phyloP scores from a whole-genome alignment of 1,140 invertebrate species.

The Aphaenogaster rudis region DNA sequence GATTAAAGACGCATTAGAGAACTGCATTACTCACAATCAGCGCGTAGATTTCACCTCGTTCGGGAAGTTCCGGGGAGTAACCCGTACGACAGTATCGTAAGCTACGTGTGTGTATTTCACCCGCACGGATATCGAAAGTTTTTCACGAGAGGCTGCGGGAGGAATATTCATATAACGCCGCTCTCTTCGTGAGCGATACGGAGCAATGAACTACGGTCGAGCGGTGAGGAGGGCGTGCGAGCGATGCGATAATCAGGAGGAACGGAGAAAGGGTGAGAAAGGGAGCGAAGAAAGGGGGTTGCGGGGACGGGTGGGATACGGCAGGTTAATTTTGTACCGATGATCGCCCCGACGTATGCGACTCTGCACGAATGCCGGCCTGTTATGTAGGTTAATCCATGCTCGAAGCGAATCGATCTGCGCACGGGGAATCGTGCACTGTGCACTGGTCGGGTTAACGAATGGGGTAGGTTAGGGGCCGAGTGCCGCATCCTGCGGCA shows the following conservation, averaged over 20 bases:
- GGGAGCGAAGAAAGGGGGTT: conserved; percentile 5
- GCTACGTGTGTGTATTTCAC: neutral
- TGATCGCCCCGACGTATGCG: conserved; percentile 61
- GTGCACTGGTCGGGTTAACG: conserved; percentile 71
- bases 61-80: neutral
- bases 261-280: conserved; percentile 38
- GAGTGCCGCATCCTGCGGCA: conserved; percentile 47
- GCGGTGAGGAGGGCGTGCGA: neutral
- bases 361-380: conserved; percentile 64
- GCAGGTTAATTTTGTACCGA: conserved; percentile 75
- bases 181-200: neutral
- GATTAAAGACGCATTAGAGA: neutral
- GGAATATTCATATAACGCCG: conserved; percentile 38
- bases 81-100: no score
- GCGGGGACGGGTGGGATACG: conserved; percentile 22
- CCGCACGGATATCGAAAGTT: conserved; percentile 12
- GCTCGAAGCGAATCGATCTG: conserved; percentile 77
- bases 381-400: conserved; percentile 76
- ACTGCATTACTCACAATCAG: neutral
- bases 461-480: conserved; percentile 76
- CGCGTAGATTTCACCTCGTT: neutral
- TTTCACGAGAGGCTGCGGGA: neutral
- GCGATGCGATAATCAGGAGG: conserved; percentile 36
- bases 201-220: conserved; percentile 40
- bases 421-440: conserved; percentile 68